Base-by-base conservation (phyloP, 1,140 invertebrate genomes). In the Drosophila ananassae region DNA sequence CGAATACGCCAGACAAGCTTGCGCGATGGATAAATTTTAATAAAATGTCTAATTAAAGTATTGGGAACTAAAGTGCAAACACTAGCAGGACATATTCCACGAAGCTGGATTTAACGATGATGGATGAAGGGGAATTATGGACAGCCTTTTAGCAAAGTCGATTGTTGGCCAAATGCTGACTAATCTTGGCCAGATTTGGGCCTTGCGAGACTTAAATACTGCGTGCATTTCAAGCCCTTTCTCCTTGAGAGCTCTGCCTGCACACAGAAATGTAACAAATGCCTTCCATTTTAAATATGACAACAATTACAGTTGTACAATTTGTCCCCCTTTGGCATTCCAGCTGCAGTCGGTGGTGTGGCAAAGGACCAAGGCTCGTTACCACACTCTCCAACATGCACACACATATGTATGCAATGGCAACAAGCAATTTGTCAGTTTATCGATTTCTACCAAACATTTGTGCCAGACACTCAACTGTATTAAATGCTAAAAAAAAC, bases 371-470 rank as follows among this genome's bases (percentile, higher is more conserved):
- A 66, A 81, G 79, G 82, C 79, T 75, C 71, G 71, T 83, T 78
- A 72, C 81, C 81, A 71, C 73, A 83, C 79, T 58, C 54, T 50
- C 62, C 28, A 13, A 41, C 72, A 30, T 56, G 54, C 50, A 51
- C 13, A 39, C 50, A 34, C 61, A 58, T 58, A 77, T 41, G 56
- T 34, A 50, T 48, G 53, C 59, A 78, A 28, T 48, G 77, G 69
- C 83, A 87, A 89, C 83, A 89, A 89, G 83, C 83, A 89, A 89
- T 89, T 89, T 89, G 83, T 89, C 83, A 89, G 84, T 89, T 89
- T 89, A 89, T 89, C 83, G 83, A 89, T 89, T 89, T 89, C 83
- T 89, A 89, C 83, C 83, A 89, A 89, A 89, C 84, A 89, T 89
- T 89, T 89, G 79, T 89, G 83, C 83, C 83, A 89, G 83, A 89